These are phyloP conservation scores for Dolomedes plantarius DNA, from an alignment of 2,888 invertebrate species.

Conservation along the genomic window DNA sequence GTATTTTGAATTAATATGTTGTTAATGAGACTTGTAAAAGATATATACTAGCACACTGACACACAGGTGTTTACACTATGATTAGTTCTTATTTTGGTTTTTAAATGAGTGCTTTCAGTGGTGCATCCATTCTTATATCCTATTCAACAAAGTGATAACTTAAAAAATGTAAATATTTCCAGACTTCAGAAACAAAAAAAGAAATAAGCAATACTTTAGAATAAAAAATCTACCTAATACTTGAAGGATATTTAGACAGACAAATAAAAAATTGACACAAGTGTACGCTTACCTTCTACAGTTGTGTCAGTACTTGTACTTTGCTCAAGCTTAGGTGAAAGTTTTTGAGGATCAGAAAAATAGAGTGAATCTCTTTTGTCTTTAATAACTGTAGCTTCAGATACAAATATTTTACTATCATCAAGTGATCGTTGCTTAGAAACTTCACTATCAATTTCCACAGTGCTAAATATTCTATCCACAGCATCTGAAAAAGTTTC, in stretches of 20 bases:
- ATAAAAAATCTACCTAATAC: neutral
- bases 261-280: neutral
- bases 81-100: too few species aligned
- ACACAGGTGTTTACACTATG: too few species aligned
- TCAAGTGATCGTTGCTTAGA: neutral
- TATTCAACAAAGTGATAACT: too few species aligned
- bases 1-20: too few species aligned
- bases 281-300: slow-evolving; percentile 49
- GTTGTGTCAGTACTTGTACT: slow-evolving; percentile 26
- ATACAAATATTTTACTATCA: slow-evolving; percentile 10
- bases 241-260: neutral
- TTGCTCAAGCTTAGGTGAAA: slow-evolving; percentile 30
- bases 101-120: neutral
- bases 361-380: slow-evolving; percentile 10
- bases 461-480: slow-evolving; percentile 26
- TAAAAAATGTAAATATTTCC: too few species aligned
- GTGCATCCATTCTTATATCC: neutral
- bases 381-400: slow-evolving; percentile 31
- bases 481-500: slow-evolving; percentile 32
- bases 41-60: too few species aligned
- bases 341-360: slow-evolving; percentile 13
- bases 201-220: too few species aligned
- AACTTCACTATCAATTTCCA: slow-evolving; percentile 1
- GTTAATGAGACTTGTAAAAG: too few species aligned
- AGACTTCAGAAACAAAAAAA: too few species aligned